Conservation (phyloP, 2,797 vertebrate genomes). For the Amblyraja radiata region DNA sequence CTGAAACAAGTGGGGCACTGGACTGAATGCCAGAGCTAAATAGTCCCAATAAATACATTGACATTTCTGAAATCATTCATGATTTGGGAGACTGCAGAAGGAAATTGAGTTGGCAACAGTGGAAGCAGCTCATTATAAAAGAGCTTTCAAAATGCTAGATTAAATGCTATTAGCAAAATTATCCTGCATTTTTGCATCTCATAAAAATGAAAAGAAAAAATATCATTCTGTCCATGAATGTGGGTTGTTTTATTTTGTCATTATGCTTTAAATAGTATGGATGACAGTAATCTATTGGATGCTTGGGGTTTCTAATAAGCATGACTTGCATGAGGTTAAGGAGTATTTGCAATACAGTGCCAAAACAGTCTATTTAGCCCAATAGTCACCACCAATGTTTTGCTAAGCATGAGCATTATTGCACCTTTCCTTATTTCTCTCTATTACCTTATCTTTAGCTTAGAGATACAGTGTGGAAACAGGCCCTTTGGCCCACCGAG, state of each 20-base stretch:
- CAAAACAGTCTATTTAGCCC: neutral
- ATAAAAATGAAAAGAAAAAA: neutral
- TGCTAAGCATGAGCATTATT: neutral
- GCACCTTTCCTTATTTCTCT: neutral
- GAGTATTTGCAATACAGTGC: neutral
- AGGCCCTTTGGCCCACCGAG: too few relatives aligned
- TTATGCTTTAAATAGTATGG: neutral
- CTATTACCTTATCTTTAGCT: neutral
- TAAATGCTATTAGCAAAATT: neutral
- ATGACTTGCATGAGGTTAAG: neutral
- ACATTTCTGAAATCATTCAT: neutral
- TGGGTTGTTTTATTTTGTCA: neutral
- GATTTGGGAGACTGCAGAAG: neutral
- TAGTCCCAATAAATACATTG: neutral
- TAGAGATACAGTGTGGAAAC: too few relatives aligned
- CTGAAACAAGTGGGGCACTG: neutral
- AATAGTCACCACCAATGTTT: neutral
- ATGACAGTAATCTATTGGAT: neutral
- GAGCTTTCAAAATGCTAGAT: neutral
- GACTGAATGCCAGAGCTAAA: neutral
- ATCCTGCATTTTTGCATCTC: neutral
- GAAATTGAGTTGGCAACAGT: neutral
- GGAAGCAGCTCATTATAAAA: neutral
- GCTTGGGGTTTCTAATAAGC: neutral
- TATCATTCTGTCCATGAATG: neutral